phyloP scores from a whole-genome alignment of 2,888 invertebrate species.

The Hemaris fuciformis region DNA sequence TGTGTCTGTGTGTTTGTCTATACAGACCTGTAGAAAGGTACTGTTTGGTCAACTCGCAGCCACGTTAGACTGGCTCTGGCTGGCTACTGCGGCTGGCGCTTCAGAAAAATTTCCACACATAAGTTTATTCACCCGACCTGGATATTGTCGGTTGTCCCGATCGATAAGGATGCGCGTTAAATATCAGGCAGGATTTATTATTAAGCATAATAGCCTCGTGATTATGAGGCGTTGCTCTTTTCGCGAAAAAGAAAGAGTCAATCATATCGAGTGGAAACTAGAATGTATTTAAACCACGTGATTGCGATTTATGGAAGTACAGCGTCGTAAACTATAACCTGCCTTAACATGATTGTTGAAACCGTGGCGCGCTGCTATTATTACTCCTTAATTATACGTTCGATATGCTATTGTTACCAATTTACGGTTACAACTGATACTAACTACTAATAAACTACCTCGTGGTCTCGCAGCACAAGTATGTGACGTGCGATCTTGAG shows the following conservation, averaged over 20 bases:
- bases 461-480: too few relatives aligned
- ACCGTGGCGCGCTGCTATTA: background rate
- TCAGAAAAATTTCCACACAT: background rate
- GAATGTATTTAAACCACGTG: too few relatives aligned
- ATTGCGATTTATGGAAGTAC: too few relatives aligned
- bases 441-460: too few relatives aligned
- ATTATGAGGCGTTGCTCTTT: background rate
- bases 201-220: background rate
- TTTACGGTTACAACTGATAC: too few relatives aligned
- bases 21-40: background rate
- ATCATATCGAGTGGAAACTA: background rate
- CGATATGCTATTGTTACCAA: too few relatives aligned
- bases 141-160: constrained; percentile 9
- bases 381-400: background rate
- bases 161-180: constrained; percentile 9
- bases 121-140: constrained; percentile 16
- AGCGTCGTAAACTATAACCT: background rate
- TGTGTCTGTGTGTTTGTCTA: background rate
- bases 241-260: background rate
- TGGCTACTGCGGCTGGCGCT: background rate
- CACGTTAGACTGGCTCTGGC: background rate
- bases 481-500: too few relatives aligned
- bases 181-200: constrained; percentile 3
- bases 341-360: background rate
- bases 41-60: background rate